Percentiles rank a stretch among this genome's conserved stretches.
Evolutionary conservation across 2,113 vertebrate species (phyloP).

Genomic region (Sylvia atricapilla): DNA sequence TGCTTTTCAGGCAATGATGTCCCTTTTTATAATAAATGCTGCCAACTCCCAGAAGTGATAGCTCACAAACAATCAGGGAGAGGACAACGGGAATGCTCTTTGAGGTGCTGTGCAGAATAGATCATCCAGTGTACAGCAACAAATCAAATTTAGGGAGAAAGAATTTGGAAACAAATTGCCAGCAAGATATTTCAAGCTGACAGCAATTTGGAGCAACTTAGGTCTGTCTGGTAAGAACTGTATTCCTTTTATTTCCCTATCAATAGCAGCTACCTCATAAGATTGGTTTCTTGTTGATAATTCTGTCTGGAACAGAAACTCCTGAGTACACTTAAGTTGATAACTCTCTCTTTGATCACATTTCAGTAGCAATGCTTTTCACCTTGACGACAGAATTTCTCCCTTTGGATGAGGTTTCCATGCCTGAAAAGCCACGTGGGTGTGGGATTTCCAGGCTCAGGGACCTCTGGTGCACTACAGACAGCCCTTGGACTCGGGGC

Average conservation of each 20-base stretch:
- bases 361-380: slow-evolving; percentile 65
- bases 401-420: slow-evolving; percentile 31
- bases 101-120: slow-evolving; percentile 36
- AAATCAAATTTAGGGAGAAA: slow-evolving; percentile 54
- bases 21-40: slow-evolving; percentile 43
- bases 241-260: slow-evolving; percentile 59
- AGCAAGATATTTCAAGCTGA: slow-evolving; percentile 61
- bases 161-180: slow-evolving; percentile 66
- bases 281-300: slow-evolving; percentile 45
- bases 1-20: slow-evolving; percentile 7
- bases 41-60: slow-evolving; percentile 44
- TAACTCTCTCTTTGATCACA: slow-evolving; percentile 61
- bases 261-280: slow-evolving; percentile 27
- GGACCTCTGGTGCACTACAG: not conserved
- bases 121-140: slow-evolving; percentile 51
- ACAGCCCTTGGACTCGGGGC: rapidly evolving
- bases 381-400: slow-evolving; percentile 34
- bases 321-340: slow-evolving; percentile 51
- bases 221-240: slow-evolving; percentile 33
- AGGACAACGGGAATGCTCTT: slow-evolving; percentile 25
- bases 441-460: not conserved
- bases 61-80: slow-evolving; percentile 46
- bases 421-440: not conserved
- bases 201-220: slow-evolving; percentile 56
- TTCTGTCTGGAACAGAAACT: slow-evolving; percentile 60